Conservation (phyloP, 2,113 vertebrate species). For the Isichthys henryi region DNA sequence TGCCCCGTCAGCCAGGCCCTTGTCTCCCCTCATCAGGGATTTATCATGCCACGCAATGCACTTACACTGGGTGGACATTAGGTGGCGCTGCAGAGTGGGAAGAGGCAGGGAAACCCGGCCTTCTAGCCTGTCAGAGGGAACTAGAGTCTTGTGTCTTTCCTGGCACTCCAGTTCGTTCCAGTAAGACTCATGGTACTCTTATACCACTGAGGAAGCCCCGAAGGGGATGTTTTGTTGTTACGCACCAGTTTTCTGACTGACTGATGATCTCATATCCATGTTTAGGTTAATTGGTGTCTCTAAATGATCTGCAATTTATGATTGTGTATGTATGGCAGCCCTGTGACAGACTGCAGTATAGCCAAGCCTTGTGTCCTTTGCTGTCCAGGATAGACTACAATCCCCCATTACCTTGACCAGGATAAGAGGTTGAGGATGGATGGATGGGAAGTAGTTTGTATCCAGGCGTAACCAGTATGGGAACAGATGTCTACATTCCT, state of each 20-base stretch:
- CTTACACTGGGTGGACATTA: not conserved
- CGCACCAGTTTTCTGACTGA: not conserved
- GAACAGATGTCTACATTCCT: not conserved
- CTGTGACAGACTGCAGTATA: not conserved
- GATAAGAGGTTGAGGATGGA: not conserved
- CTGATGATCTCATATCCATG: not conserved
- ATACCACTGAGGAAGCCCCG: not conserved
- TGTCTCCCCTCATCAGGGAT: not conserved
- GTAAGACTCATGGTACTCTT: not conserved
- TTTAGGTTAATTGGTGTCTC: not conserved
- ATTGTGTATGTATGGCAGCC: not conserved
- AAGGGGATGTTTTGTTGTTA: not conserved
- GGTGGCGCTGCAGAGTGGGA: not conserved
- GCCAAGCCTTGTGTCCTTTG: not conserved
- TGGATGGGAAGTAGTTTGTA: not conserved
- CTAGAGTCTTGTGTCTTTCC: not conserved
- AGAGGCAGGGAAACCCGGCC: not conserved
- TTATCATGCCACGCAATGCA: not conserved
- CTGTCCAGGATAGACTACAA: not conserved
- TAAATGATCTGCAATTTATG: not conserved
- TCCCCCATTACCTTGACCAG: not conserved
- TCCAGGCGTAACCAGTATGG: not conserved
- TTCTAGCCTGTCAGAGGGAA: not conserved
- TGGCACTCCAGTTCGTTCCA: not conserved
- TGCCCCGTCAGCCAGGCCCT: not conserved